These are phyloP conservation scores for Xestoiulus laeticollis DNA, from an alignment of 2,888 invertebrate species.

Conservation along the genomic window DNA sequence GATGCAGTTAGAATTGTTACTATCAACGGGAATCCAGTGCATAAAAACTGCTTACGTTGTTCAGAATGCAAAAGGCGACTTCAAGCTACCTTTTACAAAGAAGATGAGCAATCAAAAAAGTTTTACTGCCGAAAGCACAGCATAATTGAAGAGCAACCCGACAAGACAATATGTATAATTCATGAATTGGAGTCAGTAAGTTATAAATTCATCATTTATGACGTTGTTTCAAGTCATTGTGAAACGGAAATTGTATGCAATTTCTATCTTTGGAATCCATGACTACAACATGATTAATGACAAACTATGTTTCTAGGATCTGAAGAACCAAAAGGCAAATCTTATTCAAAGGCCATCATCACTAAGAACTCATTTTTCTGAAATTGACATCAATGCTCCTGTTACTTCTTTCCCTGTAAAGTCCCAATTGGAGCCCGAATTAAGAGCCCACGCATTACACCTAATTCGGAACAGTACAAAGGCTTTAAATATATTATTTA, in stretches of 20 bases:
- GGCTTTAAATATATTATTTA: neutral
- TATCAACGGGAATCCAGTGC: neutral
- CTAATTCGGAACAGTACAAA: neutral
- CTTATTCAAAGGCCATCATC: neutral
- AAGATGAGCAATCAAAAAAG: neutral
- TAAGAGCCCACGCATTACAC: neutral
- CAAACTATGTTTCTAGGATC: neutral
- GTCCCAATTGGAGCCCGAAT: neutral
- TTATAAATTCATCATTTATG: neutral
- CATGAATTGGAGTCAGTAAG: neutral
- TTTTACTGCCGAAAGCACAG: slow-evolving; percentile 42
- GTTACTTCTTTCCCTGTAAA: neutral
- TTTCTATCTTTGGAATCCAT: neutral
- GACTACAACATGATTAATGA: neutral
- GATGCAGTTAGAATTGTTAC: slow-evolving; percentile 11
- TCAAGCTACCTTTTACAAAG: neutral
- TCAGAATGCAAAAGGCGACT: slow-evolving; percentile 31
- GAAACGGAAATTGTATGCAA: neutral
- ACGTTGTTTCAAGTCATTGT: too few species aligned
- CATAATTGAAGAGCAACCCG: neutral
- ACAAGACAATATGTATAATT: neutral
- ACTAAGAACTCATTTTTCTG: neutral
- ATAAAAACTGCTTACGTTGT: slow-evolving; percentile 28
- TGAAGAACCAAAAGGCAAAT: neutral
- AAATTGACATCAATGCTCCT: neutral